Conservation (phyloP, 2,113 vertebrate genomes). For the Microcebus lehilahytsara region DNA sequence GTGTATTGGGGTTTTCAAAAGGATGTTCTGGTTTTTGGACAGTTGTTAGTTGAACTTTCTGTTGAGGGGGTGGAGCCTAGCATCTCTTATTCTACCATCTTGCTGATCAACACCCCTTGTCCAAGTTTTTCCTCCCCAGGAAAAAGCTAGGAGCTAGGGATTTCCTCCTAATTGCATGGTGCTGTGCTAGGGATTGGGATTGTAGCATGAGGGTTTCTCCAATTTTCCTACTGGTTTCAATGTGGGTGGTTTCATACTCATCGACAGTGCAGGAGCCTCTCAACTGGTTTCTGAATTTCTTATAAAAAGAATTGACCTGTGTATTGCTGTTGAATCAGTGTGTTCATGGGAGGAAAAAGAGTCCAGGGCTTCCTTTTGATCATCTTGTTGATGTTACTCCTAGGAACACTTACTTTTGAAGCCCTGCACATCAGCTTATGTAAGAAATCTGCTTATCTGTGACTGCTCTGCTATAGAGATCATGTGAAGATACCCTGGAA, state of each 20-base stretch:
- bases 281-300: neutral
- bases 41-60: too few species aligned
- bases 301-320: neutral
- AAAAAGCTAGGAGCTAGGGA: neutral
- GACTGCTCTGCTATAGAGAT: neutral
- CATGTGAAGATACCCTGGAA: neutral
- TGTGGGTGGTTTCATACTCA: neutral
- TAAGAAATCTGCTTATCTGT: conserved; percentile 9
- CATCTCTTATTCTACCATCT: neutral
- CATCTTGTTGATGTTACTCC: neutral
- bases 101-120: neutral
- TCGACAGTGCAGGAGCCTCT: neutral
- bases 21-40: neutral
- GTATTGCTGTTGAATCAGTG: neutral
- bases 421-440: neutral
- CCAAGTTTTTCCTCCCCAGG: neutral
- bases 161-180: neutral
- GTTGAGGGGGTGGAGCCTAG: neutral
- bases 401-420: neutral
- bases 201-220: neutral
- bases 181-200: neutral
- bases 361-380: neutral
- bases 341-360: neutral
- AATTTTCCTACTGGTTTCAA: neutral
- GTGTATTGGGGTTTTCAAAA: neutral